Evolutionary conservation across 1,140 invertebrate species (phyloP).

Genomic region (Piezodorus guildinii): DNA sequence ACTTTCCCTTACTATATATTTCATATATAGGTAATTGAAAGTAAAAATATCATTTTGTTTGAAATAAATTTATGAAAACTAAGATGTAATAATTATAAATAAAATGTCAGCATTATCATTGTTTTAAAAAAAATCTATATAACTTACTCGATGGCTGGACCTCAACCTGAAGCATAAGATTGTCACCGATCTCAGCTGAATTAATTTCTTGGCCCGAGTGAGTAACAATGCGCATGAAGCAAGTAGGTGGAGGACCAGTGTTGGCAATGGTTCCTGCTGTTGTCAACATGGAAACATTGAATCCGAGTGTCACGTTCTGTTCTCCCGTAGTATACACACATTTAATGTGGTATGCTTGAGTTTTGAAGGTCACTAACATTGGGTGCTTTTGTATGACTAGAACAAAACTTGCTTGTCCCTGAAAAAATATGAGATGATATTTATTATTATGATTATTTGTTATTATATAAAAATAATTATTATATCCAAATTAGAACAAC

Average conservation of each 20-base stretch:
- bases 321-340: slow-evolving; percentile 89
- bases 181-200: slow-evolving; percentile 85
- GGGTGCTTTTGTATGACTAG: slow-evolving; percentile 91
- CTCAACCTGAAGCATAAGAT: slow-evolving; percentile 79
- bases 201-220: slow-evolving; percentile 75
- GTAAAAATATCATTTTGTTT: too few relatives aligned
- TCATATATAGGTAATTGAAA: too few relatives aligned
- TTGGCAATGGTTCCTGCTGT: slow-evolving; percentile 91
- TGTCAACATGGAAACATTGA: slow-evolving; percentile 90
- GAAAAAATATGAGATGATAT: slow-evolving; percentile 26
- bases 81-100: too few relatives aligned
- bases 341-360: slow-evolving; percentile 88
- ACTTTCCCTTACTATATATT: too few relatives aligned
- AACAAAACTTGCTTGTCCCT: slow-evolving; percentile 84
- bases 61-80: too few relatives aligned
- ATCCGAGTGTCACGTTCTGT: slow-evolving; percentile 83
- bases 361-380: slow-evolving; percentile 85
- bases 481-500: too few relatives aligned
- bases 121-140: background rate
- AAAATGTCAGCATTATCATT: too few relatives aligned
- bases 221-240: slow-evolving; percentile 83
- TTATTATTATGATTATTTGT: too few relatives aligned
- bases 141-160: slow-evolving; percentile 78
- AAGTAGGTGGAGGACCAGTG: slow-evolving; percentile 84
- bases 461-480: too few relatives aligned